These are phyloP conservation scores for Metallyticus violacea DNA, from an alignment of 2,888 invertebrate species.

Conservation along the genomic window DNA sequence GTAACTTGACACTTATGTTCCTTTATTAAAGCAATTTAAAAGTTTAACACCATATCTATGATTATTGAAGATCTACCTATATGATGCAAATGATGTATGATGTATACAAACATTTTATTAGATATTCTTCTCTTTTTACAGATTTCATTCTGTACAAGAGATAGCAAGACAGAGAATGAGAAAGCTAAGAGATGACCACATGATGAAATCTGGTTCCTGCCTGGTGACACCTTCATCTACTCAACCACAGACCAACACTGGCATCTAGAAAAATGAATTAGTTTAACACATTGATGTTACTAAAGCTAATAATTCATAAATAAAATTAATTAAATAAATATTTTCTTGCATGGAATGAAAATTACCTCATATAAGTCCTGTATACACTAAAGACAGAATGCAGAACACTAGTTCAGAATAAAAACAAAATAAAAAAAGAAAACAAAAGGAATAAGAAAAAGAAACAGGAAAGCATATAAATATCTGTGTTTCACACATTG, in stretches of 20 bases:
- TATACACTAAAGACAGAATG: not conserved
- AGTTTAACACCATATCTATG: not conserved
- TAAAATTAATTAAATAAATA: not conserved
- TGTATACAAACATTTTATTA: not conserved
- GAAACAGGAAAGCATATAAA: no score
- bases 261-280: constrained; percentile 28
- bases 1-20: not conserved
- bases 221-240: not conserved
- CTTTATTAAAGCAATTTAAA: no score
- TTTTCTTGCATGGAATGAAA: no score
- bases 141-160: not conserved
- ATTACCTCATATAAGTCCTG: no score
- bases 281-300: not conserved
- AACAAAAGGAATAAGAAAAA: no score
- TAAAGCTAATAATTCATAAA: not conserved
- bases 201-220: not conserved
- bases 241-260: constrained; percentile 32
- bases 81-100: not conserved
- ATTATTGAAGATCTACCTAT: not conserved
- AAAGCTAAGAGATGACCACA: not conserved
- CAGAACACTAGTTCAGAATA: not conserved
- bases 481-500: no score
- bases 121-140: not conserved
- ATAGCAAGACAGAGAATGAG: not conserved
- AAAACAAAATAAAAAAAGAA: no score